A percentile compares a stretch with the other conserved stretches of the same genome.
Evolutionary conservation across 2,797 vertebrate genomes (phyloP).

Genomic region (Mareca penelope): DNA sequence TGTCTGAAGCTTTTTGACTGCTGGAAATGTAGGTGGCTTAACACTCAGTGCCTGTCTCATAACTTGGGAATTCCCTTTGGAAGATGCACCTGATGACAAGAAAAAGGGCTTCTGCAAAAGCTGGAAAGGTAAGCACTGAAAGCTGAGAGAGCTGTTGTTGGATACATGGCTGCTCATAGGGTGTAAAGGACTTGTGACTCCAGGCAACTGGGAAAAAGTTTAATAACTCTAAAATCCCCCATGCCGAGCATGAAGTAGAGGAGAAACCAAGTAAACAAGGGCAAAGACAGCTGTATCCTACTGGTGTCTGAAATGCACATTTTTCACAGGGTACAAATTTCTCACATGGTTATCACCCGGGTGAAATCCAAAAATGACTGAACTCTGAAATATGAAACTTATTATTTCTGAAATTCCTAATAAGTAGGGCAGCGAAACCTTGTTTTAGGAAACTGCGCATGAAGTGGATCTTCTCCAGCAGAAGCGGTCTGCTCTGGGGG

Average conservation of each 20-base stretch:
- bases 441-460: background rate
- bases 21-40: background rate
- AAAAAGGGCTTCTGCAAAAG: background rate
- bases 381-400: slow-evolving; percentile 45
- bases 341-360: background rate
- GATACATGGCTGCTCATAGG: background rate
- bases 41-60: background rate
- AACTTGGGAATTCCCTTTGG: background rate
- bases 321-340: slow-evolving; percentile 20
- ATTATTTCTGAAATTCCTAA: slow-evolving; percentile 22
- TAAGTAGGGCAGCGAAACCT: background rate
- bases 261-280: slow-evolving; percentile 44
- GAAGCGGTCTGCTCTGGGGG: background rate
- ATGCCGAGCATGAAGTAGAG: background rate
- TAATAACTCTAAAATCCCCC: background rate
- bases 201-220: background rate
- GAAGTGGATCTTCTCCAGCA: background rate
- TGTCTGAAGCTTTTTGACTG: background rate
- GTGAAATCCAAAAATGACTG: slow-evolving; percentile 31
- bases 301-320: background rate
- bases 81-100: background rate
- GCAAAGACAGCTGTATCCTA: slow-evolving; percentile 28
- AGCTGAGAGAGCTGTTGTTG: background rate
- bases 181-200: background rate
- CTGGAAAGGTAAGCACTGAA: background rate